Conservation (phyloP, 1,140 invertebrate species). For the Solenopsis invicta region DNA sequence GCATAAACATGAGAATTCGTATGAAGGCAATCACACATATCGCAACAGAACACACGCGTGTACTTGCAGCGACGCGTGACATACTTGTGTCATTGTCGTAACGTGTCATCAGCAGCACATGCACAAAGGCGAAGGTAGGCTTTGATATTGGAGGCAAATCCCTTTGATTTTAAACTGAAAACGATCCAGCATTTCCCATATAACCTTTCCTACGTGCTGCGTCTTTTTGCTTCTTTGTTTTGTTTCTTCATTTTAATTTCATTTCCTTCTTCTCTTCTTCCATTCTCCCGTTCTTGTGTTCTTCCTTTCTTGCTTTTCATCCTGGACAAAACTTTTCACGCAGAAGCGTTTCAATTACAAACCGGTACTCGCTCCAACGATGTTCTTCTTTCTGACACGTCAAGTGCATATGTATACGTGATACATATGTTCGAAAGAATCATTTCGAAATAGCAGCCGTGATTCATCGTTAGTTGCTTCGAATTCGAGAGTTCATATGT, state of each 20-base stretch:
- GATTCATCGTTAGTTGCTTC: slow-evolving; percentile 47
- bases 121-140: slow-evolving; percentile 26
- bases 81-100: slow-evolving; percentile 1
- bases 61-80: slow-evolving; percentile 37
- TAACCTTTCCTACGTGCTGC: not conserved
- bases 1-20: slow-evolving; percentile 27
- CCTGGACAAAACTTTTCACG: slow-evolving; percentile 73
- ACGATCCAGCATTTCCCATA: slow-evolving; percentile 17
- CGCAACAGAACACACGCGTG: slow-evolving; percentile 17
- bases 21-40: slow-evolving; percentile 36
- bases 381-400: slow-evolving; percentile 67
- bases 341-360: slow-evolving; percentile 74
- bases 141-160: slow-evolving; percentile 12
- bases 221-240: not conserved
- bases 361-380: slow-evolving; percentile 61
- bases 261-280: slow-evolving; percentile 3
- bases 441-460: slow-evolving; percentile 40
- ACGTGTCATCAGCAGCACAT: not conserved
- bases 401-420: slow-evolving; percentile 23
- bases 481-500: slow-evolving; percentile 73
- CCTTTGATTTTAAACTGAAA: slow-evolving; percentile 43
- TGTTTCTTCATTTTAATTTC: slow-evolving; percentile 16
- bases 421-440: slow-evolving; percentile 34
- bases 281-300: not conserved
- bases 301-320: slow-evolving; percentile 68